Evolutionary conservation across 92 coral and sea anemone genomes (phyloP).

Genomic region (Actinernus sp.): DNA sequence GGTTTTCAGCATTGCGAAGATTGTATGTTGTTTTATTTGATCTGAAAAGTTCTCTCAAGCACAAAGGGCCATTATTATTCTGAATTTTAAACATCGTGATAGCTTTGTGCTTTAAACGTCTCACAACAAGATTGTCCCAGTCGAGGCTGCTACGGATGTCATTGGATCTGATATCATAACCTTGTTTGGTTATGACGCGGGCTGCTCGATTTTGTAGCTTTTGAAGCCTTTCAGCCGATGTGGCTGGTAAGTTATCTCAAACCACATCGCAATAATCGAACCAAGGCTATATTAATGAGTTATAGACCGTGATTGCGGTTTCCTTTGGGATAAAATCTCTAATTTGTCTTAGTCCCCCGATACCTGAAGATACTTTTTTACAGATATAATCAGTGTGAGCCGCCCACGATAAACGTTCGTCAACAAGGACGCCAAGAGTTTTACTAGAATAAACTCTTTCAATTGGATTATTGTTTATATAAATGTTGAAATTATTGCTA

Average conservation of each 20-base stretch:
- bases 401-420: constrained; percentile 32
- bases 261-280: constrained; percentile 47
- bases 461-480: constrained; percentile 9
- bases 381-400: constrained; percentile 1
- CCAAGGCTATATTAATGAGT: constrained; percentile 34
- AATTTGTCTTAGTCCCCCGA: constrained; percentile 26
- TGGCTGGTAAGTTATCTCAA: constrained; percentile 34
- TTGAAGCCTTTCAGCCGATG: constrained; percentile 20
- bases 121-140: constrained; percentile 13
- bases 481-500: not conserved
- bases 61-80: not conserved
- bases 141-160: constrained; percentile 17
- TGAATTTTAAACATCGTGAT: not conserved
- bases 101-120: constrained; percentile 4
- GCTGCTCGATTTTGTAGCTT: constrained; percentile 62
- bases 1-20: constrained; percentile 4
- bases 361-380: constrained; percentile 27
- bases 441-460: constrained; percentile 23
- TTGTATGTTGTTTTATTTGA: not conserved
- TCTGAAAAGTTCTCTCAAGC: not conserved
- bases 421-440: constrained; percentile 32
- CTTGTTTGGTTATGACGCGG: constrained; percentile 31
- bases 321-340: constrained; percentile 29
- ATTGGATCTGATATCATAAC: constrained; percentile 18
- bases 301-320: constrained; percentile 23